Base-by-base conservation (phyloP, 2,888 invertebrate genomes). In the Drosophila buzzatii region DNA sequence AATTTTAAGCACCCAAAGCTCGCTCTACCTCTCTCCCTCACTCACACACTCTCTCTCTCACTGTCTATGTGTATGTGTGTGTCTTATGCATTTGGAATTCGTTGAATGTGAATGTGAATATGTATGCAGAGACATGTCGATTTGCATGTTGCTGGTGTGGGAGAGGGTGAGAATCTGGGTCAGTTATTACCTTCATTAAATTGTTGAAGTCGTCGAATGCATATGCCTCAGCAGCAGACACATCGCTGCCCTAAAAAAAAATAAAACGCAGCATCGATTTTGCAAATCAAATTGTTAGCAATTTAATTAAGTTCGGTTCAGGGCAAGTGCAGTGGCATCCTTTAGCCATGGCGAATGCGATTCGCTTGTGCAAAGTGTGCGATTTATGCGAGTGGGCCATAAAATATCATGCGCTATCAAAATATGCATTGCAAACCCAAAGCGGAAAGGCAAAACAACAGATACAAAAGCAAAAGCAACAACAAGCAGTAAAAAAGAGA, bases 151-250 rank as follows among this genome's bases (percentile, higher is more conserved):
- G 41, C 51, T 41, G 39, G n/a, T 12, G 7, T 16, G 37, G 12
- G 8, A 6, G 14, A 14, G 27, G 16, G 27, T 23, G 18, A 9
- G 65, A 70, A 89, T 82, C 72, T 88, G 86, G 86, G 89, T 85
- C 86, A 86, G 56, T 76, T 52, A 77, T 92, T 94, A 95, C 95
- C 93, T 94, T 94, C 90, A 95, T 95, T 80, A 95, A 93, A 91
- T 94, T 95, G 91, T 95, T 95, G 94, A 95, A 94, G 91, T 95
- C 95, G 91, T 95, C 95, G 90, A 95, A 95, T 64, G 95, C 95
- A 91, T 94, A 92, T 68, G 93, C 91, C 90, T 95, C 95, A 77
- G 94, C 94, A 33, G 95, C 95, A 31, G 95, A 95, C 82, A 94
- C 95, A 91, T 95, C 95, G 92, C 95, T 95, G 71, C 94, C 94